Conservation (phyloP, 2,113 vertebrate genomes). For the Falcunculus frontatus region DNA sequence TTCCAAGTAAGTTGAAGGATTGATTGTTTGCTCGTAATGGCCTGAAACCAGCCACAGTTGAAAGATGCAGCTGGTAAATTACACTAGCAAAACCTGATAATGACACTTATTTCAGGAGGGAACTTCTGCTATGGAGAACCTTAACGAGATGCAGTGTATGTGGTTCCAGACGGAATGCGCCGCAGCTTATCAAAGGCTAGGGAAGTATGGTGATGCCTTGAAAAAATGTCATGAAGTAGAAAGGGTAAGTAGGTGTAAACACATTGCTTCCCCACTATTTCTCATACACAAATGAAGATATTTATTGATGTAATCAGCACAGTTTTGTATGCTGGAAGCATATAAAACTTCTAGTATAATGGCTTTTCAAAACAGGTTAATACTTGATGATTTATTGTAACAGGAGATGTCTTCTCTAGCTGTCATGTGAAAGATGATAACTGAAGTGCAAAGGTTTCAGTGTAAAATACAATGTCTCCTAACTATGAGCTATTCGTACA, state of each 20-base stretch:
- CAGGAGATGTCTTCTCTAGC: neutral
- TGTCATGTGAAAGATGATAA: neutral
- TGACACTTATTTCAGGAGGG: slow-evolving; percentile 72
- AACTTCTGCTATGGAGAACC: slow-evolving; percentile 76
- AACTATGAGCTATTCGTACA: neutral
- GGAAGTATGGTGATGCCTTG: slow-evolving; percentile 75
- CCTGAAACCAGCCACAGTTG: neutral
- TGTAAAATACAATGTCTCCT: neutral
- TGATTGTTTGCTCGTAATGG: neutral
- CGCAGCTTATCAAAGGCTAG: slow-evolving; percentile 70
- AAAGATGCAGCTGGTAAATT: neutral
- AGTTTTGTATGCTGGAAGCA: neutral
- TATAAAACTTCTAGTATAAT: neutral
- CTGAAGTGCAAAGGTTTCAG: neutral
- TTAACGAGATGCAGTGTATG: slow-evolving; percentile 81
- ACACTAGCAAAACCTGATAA: neutral
- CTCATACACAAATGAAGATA: neutral
- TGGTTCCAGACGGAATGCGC: slow-evolving; percentile 82
- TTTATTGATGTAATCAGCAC: neutral
- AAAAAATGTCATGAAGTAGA: slow-evolving; percentile 79
- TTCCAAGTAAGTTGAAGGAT: neutral
- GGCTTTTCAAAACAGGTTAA: neutral
- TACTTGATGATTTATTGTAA: neutral
- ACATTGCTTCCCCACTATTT: neutral
- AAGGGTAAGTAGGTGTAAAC: slow-evolving; percentile 66